phyloP scores from a whole-genome alignment of 2,113 vertebrate genomes.

The Ictidomys tridecemlineatus region DNA sequence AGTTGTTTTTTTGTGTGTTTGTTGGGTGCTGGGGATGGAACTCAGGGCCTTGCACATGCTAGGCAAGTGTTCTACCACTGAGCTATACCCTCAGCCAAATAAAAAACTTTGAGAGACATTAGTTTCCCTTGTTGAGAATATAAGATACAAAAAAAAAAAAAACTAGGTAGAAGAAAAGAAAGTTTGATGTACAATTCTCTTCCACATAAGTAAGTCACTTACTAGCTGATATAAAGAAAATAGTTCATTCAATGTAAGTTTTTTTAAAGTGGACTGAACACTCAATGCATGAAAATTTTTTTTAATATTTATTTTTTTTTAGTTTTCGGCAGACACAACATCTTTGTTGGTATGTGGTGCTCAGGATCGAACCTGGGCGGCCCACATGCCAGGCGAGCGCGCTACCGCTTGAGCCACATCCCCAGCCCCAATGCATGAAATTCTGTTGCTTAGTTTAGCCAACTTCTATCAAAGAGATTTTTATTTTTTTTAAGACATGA shows the following conservation, averaged over 20 bases:
- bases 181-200: slow-evolving; percentile 24
- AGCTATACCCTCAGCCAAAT: not conserved
- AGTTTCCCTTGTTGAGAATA: not conserved
- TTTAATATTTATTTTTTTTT: too few species aligned
- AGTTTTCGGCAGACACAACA: too few species aligned
- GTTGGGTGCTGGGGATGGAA: not conserved
- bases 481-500: not conserved
- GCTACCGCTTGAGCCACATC: too few species aligned
- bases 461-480: slow-evolving; percentile 1
- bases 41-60: not conserved
- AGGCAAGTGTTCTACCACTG: not conserved
- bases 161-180: slow-evolving; percentile 27
- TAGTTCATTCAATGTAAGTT: not conserved
- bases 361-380: too few species aligned
- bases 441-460: slow-evolving; percentile 21
- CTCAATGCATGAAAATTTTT: slow-evolving; percentile 14
- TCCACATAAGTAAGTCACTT: slow-evolving; percentile 39
- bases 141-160: slow-evolving; percentile 58
- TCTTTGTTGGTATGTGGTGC: too few species aligned
- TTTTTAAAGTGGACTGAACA: slow-evolving; percentile 34
- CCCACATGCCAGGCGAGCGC: too few species aligned
- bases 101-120: not conserved
- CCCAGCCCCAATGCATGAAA: not conserved
- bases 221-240: slow-evolving; percentile 27
- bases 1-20: not conserved